These are phyloP conservation scores for Cyprinodon variegatus DNA, from an alignment of 2,113 vertebrate genomes.

Conservation along the genomic window DNA sequence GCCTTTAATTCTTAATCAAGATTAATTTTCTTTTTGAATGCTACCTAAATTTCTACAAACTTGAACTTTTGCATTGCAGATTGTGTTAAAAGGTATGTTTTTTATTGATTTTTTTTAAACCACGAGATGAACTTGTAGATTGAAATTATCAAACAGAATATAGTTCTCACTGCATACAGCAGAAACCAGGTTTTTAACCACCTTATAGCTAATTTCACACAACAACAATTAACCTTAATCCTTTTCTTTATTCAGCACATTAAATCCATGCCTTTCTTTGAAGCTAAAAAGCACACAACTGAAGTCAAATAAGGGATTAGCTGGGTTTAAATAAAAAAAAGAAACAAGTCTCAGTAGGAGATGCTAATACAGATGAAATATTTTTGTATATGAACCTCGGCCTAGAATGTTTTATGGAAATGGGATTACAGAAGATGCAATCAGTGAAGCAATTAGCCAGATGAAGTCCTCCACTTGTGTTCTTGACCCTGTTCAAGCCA, in stretches of 20 bases:
- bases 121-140: neutral
- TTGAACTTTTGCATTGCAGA: neutral
- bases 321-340: constrained; percentile 7
- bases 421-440: constrained; percentile 65
- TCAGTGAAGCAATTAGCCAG: constrained; percentile 62
- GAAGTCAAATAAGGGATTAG: constrained; percentile 7
- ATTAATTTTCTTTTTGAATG: neutral
- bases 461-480: constrained; percentile 51
- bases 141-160: neutral
- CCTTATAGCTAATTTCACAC: constrained; percentile 16
- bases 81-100: neutral
- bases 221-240: constrained; percentile 15
- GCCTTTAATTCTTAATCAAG: neutral
- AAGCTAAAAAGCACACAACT: constrained; percentile 7
- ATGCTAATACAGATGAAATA: constrained; percentile 23
- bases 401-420: constrained; percentile 31
- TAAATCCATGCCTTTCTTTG: neutral
- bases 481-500: constrained; percentile 52
- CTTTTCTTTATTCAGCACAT: constrained; percentile 5
- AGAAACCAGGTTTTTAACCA: neutral
- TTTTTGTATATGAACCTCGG: constrained; percentile 32
- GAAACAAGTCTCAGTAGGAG: neutral
- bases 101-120: neutral
- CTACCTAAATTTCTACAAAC: neutral
- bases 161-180: neutral